Evolutionary conservation across 2,888 invertebrate species (phyloP), one percentile per base, ranked within the genome.

Genomic region (Corythucha ciliata): DNA sequence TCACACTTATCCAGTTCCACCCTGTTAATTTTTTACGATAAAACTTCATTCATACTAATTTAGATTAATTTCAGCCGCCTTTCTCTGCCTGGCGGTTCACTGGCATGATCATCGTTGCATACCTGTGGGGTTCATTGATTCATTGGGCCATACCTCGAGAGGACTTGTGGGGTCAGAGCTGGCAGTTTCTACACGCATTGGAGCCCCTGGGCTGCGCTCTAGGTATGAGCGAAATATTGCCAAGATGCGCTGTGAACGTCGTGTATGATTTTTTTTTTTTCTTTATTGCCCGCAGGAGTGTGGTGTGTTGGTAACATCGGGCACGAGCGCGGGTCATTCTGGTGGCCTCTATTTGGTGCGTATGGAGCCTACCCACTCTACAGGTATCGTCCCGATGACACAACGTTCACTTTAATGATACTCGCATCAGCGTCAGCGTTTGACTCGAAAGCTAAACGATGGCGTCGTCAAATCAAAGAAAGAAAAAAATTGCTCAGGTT

Each of bases 261-360:
- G 8, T 12, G 14, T n/a, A 14, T 37, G 14, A 37, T 21, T 3
- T 40, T 24, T 18, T 22, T 18, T 12, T 32, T 33, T 27, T 26
- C 24, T 34, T 16, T n/a, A n/a, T n/a, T n/a, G n/a, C n/a, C n/a
- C n/a, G n/a, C 66, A 90, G 94, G 92, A 61, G 85, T 91, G 0
- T 87, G 90, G 82, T 74, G 81, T 0, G 87, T 92, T 7, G 92
- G 92, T 22, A 94, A 93, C 64, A 82, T 93, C 57, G 93, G 93
- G 0, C 75, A 82, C 2, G 84, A 92, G 65, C 72, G 76, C 61
- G 91, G 91, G 1, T 69, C 74, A 0, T 71, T 88, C 26, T 79
- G 79, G 72, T 75, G 79, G 65, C 76, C 87, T 0, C 65, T 90
- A 1, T 46, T 78, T 0, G 80, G 78, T 0, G 80, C 92, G 0